These are phyloP conservation scores for Gymnobelideus leadbeateri DNA, from an alignment of 2,113 vertebrate genomes.

Conservation along the genomic window DNA sequence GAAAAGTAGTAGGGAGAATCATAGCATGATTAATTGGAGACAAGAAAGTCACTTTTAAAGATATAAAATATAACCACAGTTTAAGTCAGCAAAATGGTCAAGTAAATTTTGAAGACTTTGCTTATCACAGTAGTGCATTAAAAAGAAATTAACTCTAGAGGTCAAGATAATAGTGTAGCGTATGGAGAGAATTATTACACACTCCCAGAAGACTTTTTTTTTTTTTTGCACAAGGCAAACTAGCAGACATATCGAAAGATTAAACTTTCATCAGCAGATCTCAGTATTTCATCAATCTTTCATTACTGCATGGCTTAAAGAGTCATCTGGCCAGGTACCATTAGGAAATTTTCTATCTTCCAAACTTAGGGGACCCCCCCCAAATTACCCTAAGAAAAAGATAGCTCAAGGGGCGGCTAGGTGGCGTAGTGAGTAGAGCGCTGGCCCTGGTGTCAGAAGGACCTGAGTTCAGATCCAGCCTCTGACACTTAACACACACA, in stretches of 20 bases:
- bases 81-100: constrained; percentile 46
- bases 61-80: constrained; percentile 29
- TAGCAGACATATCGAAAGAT: constrained; percentile 81
- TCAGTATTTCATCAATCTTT: constrained; percentile 89
- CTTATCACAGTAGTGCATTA: constrained; percentile 56
- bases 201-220: constrained; percentile 57
- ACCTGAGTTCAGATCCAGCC: no score
- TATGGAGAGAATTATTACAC: constrained; percentile 68
- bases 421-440: no score
- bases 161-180: constrained; percentile 63
- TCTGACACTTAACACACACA: no score
- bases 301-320: constrained; percentile 79
- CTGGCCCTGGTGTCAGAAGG: no score
- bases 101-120: constrained; percentile 60
- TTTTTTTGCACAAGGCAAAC: constrained; percentile 75
- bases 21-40: constrained; percentile 51
- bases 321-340: constrained; percentile 74
- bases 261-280: constrained; percentile 87
- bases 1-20: constrained; percentile 18
- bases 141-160: constrained; percentile 73
- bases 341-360: constrained; percentile 83
- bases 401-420: no score
- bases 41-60: constrained; percentile 55
- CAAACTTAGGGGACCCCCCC: constrained; percentile 6
- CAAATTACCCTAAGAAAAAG: constrained; percentile 53